These are phyloP conservation scores for Neoniphon sammara DNA, from an alignment of 2,797 vertebrate species.

Conservation along the genomic window DNA sequence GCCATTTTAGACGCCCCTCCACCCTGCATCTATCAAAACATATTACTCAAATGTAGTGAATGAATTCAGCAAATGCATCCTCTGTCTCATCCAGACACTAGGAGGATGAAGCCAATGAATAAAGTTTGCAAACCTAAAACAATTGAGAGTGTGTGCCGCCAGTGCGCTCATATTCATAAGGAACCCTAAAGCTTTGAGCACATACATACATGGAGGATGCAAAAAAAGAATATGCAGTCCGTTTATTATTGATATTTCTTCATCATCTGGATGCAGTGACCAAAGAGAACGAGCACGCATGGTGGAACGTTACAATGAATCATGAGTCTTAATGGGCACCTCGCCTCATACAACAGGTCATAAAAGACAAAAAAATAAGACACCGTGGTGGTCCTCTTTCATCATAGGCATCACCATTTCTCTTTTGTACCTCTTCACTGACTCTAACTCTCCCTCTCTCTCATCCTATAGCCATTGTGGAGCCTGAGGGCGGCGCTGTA, in stretches of 20 bases:
- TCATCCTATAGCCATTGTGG: constrained; percentile 20
- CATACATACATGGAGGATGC: neutral
- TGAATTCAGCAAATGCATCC: too few relatives aligned
- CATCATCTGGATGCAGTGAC: neutral
- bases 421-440: constrained; percentile 15
- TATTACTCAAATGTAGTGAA: neutral
- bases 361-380: constrained; percentile 34
- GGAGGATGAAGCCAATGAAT: too few relatives aligned
- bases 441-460: constrained; percentile 9
- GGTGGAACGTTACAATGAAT: constrained; percentile 1
- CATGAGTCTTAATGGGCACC: constrained; percentile 7
- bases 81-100: too few relatives aligned
- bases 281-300: neutral
- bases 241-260: constrained; percentile 11
- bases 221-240: constrained; percentile 16
- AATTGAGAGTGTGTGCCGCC: too few relatives aligned
- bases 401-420: constrained; percentile 37
- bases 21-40: neutral
- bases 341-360: constrained; percentile 29
- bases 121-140: too few relatives aligned
- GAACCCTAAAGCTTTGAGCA: neutral
- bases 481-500: constrained; percentile 66
- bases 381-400: constrained; percentile 31
- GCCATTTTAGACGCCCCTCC: constrained; percentile 38
- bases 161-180: neutral